Evolutionary conservation across 2,888 invertebrate genomes (phyloP).

Genomic region (Lepeophtheirus nordmannii): DNA sequence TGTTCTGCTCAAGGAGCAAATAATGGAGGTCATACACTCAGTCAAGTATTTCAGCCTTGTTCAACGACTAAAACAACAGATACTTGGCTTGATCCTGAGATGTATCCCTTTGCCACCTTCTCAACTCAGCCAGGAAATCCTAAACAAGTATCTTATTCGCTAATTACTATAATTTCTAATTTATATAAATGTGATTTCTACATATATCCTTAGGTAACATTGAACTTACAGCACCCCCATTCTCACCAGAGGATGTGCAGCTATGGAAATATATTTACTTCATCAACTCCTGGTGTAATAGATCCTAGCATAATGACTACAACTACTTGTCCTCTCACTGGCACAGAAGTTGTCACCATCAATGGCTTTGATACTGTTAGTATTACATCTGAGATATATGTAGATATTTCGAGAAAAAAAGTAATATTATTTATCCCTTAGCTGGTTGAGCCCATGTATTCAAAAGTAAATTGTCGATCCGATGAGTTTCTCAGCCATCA

Average conservation of each 20-base stretch:
- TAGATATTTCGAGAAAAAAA: too few relatives aligned
- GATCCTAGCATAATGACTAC: not conserved
- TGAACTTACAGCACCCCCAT: not conserved
- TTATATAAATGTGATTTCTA: too few relatives aligned
- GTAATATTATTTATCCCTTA: not conserved
- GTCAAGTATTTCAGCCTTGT: not conserved
- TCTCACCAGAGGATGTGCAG: not conserved
- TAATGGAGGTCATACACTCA: not conserved
- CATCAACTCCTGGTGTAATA: not conserved
- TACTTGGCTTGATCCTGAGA: not conserved
- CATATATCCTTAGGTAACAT: not conserved
- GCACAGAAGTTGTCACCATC: not conserved
- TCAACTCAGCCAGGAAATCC: not conserved
- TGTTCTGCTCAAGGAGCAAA: not conserved
- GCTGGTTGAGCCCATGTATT: slow-evolving; percentile 5
- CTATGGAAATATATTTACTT: not conserved
- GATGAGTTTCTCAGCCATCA: not conserved
- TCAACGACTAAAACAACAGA: slow-evolving; percentile 6
- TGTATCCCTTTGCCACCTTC: not conserved
- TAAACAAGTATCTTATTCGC: not conserved
- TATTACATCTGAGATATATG: too few relatives aligned
- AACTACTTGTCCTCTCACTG: not conserved
- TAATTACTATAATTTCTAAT: not conserved
- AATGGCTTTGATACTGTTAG: not conserved
- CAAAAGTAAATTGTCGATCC: not conserved